Evolutionary conservation across 2,113 vertebrate genomes (phyloP), one percentile per base, ranked within the genome.

Genomic region (Sus scrofa): DNA sequence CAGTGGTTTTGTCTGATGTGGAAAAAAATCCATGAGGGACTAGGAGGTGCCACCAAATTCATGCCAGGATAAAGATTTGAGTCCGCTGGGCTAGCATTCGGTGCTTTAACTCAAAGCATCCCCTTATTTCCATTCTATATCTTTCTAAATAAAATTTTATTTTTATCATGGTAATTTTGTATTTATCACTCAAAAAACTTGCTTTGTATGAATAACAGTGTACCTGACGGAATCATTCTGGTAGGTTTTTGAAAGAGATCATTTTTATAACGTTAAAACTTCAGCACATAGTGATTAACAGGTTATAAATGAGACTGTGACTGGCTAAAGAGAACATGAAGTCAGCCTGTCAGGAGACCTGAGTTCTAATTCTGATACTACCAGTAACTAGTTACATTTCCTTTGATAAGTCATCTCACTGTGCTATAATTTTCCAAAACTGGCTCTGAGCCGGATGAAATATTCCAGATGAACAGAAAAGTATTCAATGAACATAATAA

Each of bases 1-100:
- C 97, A 96, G 97, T 96, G 96, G 97, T 97, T 98, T 97, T 96
- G 93, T 97, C 96, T 98, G 95, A 98, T 98, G 97, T 98, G 96
- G 97, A 71, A 89, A 96, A 94, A 96, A 89, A 63, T 92, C 96
- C 84, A 97, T 62, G 89, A 94, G 71, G 62, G 92, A 96, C 94
- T 97, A 98, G 93, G 95, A 97, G 89, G 91, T 95, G 67, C 94
- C 91, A 96, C 88, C 86, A 97, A 95, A 96, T 39, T 91, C 89
- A 93, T 96, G 96, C 93, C 97, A 96, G 86, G 52, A 91, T 96
- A 96, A 97, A 96, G 96, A 96, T 58, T 89, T 95, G 86, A 93
- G 71, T 74, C 39, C 30, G 89, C 20, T 93, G 74, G n/a, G 39
- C 70, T 96, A 91, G 13, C 96, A 96, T 94, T 84, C 50, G 30